These are phyloP conservation scores for Malthinus seriepunctatus DNA, from an alignment of 2,888 invertebrate genomes.

Conservation along the genomic window DNA sequence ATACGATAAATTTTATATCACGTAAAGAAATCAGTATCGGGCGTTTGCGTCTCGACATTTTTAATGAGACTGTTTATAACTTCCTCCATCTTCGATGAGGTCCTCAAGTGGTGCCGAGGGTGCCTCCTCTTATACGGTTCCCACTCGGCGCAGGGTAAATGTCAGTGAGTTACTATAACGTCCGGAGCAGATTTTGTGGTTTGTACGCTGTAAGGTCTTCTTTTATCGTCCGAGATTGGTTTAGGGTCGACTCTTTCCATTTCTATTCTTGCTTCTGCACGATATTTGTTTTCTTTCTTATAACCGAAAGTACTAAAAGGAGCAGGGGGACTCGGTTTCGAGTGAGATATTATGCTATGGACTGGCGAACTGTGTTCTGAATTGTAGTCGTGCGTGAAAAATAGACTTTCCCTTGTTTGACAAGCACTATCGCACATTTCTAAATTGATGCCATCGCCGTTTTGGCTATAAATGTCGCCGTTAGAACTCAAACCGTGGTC, in stretches of 20 bases:
- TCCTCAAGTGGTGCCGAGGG: conserved; percentile 53
- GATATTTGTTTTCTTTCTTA: conserved; percentile 55
- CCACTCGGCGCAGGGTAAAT: conserved; percentile 68
- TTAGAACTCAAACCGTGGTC: conserved; percentile 45
- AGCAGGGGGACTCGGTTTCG: conserved; percentile 46
- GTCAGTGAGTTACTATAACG: conserved; percentile 85
- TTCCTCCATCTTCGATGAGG: conserved; percentile 21
- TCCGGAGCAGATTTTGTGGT: conserved; percentile 89
- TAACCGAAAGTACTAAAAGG: conserved; percentile 63
- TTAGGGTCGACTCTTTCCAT: conserved; percentile 52
- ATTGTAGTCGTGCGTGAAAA: conserved; percentile 55
- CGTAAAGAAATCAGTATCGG: conserved; percentile 46
- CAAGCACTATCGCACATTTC: conserved; percentile 77
- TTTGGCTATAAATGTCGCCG: conserved; percentile 44
- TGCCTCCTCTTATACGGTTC: conserved; percentile 62
- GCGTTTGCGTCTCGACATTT: conserved; percentile 41
- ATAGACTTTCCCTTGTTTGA: conserved; percentile 81
- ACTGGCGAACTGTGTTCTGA: conserved; percentile 51
- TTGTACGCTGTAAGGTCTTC: conserved; percentile 77
- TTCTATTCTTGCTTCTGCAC: conserved; percentile 66
- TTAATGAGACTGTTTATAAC: conserved; percentile 17
- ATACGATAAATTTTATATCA: conserved; percentile 35
- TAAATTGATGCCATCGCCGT: conserved; percentile 44
- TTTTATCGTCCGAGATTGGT: conserved; percentile 41
- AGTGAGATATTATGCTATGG: conserved; percentile 49